A percentile compares a stretch with the other conserved stretches of the same genome.
phyloP scores from a whole-genome alignment of 2,888 invertebrate species.

The Mycogona germanica region DNA sequence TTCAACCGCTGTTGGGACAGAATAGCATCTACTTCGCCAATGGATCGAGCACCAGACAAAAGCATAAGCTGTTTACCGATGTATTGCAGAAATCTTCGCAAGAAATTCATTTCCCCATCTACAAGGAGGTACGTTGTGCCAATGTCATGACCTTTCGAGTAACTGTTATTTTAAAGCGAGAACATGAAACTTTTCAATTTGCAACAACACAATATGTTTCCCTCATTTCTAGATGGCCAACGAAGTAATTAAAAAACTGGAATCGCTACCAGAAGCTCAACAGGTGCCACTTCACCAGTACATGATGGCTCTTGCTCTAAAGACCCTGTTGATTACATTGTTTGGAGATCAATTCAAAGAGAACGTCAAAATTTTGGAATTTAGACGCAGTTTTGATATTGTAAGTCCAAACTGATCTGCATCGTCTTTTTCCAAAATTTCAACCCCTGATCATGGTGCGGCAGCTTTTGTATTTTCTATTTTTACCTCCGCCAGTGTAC shows the following conservation, averaged over 20 bases:
- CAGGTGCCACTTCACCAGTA: slow-evolving; percentile 31
- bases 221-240: slow-evolving; percentile 27
- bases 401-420: too few species aligned
- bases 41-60: slow-evolving; percentile 19
- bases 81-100: neutral
- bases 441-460: too few species aligned
- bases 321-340: slow-evolving; percentile 26
- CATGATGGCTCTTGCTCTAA: slow-evolving; percentile 30
- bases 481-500: neutral
- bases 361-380: slow-evolving; percentile 28
- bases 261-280: slow-evolving; percentile 27
- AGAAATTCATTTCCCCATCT: neutral
- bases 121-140: neutral
- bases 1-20: slow-evolving; percentile 28
- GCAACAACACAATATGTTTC: neutral
- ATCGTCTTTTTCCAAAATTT: too few species aligned
- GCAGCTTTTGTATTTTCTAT: neutral
- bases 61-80: slow-evolving; percentile 9
- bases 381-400: slow-evolving; percentile 28
- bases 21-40: slow-evolving; percentile 19
- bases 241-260: slow-evolving; percentile 29
- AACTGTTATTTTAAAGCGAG: neutral
- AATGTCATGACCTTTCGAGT: neutral
- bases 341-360: slow-evolving; percentile 29
- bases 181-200: neutral